Evolutionary conservation across 2,888 invertebrate genomes (phyloP).

Genomic region (Sinotaia quadrata): DNA sequence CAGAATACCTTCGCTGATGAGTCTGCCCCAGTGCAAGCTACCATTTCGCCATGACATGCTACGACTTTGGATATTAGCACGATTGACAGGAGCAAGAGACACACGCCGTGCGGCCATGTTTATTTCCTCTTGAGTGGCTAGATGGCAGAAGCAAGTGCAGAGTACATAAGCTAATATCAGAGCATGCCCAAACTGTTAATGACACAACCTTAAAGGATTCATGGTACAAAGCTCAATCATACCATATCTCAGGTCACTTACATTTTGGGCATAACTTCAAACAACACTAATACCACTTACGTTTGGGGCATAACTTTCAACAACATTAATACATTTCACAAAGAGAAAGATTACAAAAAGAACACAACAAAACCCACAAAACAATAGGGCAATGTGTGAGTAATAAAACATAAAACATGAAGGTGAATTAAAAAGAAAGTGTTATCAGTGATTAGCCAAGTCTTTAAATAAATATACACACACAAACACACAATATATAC

Average conservation of each 20-base stretch:
- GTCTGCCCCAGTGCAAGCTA: slow-evolving; percentile 68
- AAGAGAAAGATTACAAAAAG: too few species aligned
- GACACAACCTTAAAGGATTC: slow-evolving; percentile 10
- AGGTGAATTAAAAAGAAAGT: too few species aligned
- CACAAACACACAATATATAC: too few species aligned
- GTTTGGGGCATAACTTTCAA: too few species aligned
- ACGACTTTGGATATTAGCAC: slow-evolving; percentile 68
- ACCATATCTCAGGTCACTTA: slow-evolving; percentile 13
- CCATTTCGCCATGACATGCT: slow-evolving; percentile 71
- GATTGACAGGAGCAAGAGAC: slow-evolving; percentile 71
- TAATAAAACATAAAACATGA: too few species aligned
- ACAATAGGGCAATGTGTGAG: too few species aligned
- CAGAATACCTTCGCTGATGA: slow-evolving; percentile 62
- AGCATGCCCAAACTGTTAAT: slow-evolving; percentile 34
- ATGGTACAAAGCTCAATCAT: not conserved
- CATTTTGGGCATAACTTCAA: slow-evolving; percentile 12
- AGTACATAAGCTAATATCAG: slow-evolving; percentile 33
- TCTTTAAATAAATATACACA: too few species aligned
- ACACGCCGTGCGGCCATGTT: slow-evolving; percentile 70
- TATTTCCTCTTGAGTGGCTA: slow-evolving; percentile 68
- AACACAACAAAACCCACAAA: too few species aligned
- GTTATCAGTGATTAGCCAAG: too few species aligned
- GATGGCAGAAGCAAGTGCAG: slow-evolving; percentile 46
- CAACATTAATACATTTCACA: too few species aligned
- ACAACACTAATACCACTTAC: too few species aligned